Evolutionary conservation across 2,888 invertebrate species (phyloP).

Genomic region (Pollenia angustigena): DNA sequence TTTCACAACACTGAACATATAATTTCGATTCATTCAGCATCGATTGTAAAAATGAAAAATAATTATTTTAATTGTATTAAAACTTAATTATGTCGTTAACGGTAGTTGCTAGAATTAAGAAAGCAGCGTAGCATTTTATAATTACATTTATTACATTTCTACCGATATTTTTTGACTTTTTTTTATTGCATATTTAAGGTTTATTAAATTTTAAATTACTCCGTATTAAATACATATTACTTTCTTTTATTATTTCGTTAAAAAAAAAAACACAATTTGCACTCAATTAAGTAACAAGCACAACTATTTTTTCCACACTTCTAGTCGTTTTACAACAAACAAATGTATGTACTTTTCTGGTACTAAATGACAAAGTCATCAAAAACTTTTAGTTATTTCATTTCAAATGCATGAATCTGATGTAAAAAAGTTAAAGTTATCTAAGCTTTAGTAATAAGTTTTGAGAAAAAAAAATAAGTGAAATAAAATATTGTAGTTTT

Average conservation of each 20-base stretch:
- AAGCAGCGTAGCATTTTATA: no score
- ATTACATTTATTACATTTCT: no score
- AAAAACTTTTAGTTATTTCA: slow-evolving; percentile 68
- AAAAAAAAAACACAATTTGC: slow-evolving; percentile 56
- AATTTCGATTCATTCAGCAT: no score
- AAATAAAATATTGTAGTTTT: not conserved
- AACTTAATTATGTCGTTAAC: no score
- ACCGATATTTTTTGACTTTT: no score
- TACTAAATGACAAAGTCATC: slow-evolving; percentile 67
- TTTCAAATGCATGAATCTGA: slow-evolving; percentile 49
- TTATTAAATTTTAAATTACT: not conserved
- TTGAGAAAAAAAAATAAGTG: not conserved
- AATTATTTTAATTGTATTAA: no score
- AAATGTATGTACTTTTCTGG: slow-evolving; percentile 1
- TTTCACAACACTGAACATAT: no score
- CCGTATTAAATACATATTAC: not conserved
- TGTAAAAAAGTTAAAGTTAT: slow-evolving; percentile 40
- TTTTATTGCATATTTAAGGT: no score
- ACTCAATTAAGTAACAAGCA: slow-evolving; percentile 70
- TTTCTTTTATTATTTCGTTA: not conserved
- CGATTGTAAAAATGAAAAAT: no score
- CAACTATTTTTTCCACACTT: slow-evolving; percentile 60
- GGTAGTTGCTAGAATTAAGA: no score
- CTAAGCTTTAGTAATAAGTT: slow-evolving; percentile 43
- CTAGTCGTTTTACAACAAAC: slow-evolving; percentile 39